These are phyloP conservation scores for Mesorhabditis belari DNA, from an alignment of 2,888 invertebrate genomes.

Conservation along the genomic window DNA sequence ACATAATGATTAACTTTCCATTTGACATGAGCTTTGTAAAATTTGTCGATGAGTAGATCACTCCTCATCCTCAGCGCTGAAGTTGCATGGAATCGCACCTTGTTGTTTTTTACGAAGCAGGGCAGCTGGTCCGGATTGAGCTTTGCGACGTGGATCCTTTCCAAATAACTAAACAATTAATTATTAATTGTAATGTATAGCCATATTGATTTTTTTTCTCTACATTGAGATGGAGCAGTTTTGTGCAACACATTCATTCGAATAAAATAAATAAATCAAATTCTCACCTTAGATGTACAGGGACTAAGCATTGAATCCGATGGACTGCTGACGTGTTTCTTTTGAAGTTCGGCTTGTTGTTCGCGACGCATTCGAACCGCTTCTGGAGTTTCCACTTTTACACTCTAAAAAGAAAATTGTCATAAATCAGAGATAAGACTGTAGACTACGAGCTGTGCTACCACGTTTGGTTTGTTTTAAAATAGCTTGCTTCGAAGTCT, in stretches of 20 bases:
- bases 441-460: too few species aligned
- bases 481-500: too few species aligned
- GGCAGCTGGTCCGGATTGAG: constrained; percentile 23
- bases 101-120: constrained; percentile 32
- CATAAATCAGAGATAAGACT: too few species aligned
- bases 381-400: constrained; percentile 17
- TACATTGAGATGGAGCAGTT: too few species aligned
- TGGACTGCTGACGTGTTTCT: constrained; percentile 21
- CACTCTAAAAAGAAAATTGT: not conserved
- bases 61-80: constrained; percentile 10
- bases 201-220: constrained; percentile 2
- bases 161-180: not conserved
- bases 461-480: too few species aligned
- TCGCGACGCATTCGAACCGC: constrained; percentile 29
- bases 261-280: too few species aligned
- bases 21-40: too few species aligned
- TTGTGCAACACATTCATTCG: too few species aligned
- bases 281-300: constrained; percentile 23
- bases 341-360: constrained; percentile 16
- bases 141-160: constrained; percentile 1
- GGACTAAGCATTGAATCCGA: constrained; percentile 35
- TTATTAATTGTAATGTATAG: not conserved
- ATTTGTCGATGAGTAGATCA: too few species aligned
- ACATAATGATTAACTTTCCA: too few species aligned
- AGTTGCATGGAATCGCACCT: constrained; percentile 30